Base-by-base conservation (phyloP, 2,888 invertebrate species). In the Alentia gelatinosa region DNA sequence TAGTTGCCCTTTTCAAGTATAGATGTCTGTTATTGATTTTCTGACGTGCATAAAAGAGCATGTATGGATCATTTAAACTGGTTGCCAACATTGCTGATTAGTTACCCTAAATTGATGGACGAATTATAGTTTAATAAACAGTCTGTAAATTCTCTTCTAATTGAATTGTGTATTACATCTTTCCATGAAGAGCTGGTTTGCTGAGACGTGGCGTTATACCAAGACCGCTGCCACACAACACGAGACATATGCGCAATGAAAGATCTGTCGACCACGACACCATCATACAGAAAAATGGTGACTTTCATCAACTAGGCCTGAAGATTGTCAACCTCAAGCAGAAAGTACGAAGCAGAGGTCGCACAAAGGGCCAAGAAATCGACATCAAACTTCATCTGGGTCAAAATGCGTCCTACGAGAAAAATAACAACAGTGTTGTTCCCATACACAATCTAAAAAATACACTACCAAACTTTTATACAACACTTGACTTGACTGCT, bases 361-460 rank as follows among this genome's bases (percentile, higher is more conserved):
- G 33, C 47, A 86, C 30, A 26, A 23, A 39, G 7, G 37, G 39
- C 7, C 42, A 42, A 19, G 91, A 90, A 40, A 83, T 91, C 35
- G 47, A 90, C 1, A 50, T 90, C 19, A 47, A 42, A 19, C 63
- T 90, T 15, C 89, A 63, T 40, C 75, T 90, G 1, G 84, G 91
- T 26, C 42, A 91, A 84, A 63, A 91, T 23, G 39, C 33, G 33
- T 39, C 50, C 1, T 91, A 91, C 42, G 83, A 50, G 33, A 30
- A 23, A 23, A n/a, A 1, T 19, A 90, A 90, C 50, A 68, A 74
- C 35, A 50, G 74, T 19, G 23, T 26, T 35, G 30, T 83, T 42
- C 74, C 79, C 5, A 90, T 90, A 7, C 90, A 90, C 40, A n/a
- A 91, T 23, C 83, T 84, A n/a, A 89, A 91, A 39, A 90, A 91